Evolutionary conservation across 2,888 invertebrate genomes (phyloP), one percentile per base, ranked within the genome.

Genomic region (Xestobium rufovillosum): DNA sequence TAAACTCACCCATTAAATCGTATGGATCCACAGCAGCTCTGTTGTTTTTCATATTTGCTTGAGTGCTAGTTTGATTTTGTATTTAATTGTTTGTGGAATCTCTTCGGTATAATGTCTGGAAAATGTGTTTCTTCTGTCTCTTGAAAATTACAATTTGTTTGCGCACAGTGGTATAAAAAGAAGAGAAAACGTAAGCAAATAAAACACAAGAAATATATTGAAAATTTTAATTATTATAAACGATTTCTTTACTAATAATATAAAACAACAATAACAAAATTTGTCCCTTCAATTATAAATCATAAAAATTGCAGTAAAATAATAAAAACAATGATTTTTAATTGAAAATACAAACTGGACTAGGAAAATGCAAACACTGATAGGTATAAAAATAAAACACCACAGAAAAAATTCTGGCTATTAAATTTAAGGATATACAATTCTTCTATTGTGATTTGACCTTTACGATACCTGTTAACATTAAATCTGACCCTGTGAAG

Each of bases 291-390:
- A 45, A 50, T 45, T 44, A 47, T 45, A 46, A 47, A 44, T 43
- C 42, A 45, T 28, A 27, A 11, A 9, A 27, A 45, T 44, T 31
- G 31, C 28, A 36, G 34, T 36, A 35, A 26, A 42, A 44, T 26
- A 31, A 43, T 39, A 31, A 42, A 33, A 26, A 28, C 40, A 42
- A 35, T 41, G 42, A 45, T 40, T 47, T 47, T 48, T 44, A 49
- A 50, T 49, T 31, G 44, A 43, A 49, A 41, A 43, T 42, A 41
- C 41, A 39, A 40, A 55, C 49, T 53, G 57, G 60, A 60, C 60
- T 60, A 60, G 60, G 50, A 57, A 52, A 54, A 45, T 50, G 54
- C 57, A 58, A 57, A 60, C 60, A 59, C 56, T 56, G 55, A 56
- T 48, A 47, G 42, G 39, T 36, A 15, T 31, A 31, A 38, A 33